Conservation (phyloP, 2,113 vertebrate species). For the Cinclus cinclus region DNA sequence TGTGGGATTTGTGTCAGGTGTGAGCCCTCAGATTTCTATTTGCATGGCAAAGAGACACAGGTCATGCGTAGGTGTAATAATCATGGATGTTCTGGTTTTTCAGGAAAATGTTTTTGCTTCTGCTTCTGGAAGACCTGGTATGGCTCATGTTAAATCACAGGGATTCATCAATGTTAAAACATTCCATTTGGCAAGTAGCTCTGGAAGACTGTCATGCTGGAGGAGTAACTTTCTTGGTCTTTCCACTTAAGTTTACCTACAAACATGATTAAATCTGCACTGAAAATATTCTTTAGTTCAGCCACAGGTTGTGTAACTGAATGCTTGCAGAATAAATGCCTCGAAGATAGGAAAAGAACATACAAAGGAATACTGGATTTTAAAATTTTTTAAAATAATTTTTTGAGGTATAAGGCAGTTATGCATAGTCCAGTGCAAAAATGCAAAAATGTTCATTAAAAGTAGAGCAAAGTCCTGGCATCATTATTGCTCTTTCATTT, state of each 20-base stretch:
- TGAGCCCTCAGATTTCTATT: background rate
- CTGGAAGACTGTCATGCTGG: accelerated
- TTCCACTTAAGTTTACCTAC: background rate
- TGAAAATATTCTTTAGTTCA: background rate
- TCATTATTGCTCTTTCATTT: background rate
- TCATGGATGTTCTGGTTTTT: background rate
- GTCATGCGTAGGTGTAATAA: slow-evolving; percentile 3
- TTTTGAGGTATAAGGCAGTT: background rate
- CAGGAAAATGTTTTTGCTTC: background rate
- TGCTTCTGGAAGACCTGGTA: background rate
- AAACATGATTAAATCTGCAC: background rate
- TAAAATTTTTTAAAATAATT: background rate
- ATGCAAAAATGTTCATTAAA: background rate
- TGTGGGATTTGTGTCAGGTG: background rate
- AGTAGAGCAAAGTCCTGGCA: background rate
- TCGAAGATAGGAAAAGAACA: background rate
- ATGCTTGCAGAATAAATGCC: background rate
- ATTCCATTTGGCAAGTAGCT: background rate
- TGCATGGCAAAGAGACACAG: background rate
- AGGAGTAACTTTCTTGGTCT: background rate
- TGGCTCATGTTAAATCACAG: background rate
- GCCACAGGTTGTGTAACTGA: background rate
- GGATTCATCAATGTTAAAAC: background rate
- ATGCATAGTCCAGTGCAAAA: background rate
- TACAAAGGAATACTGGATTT: background rate